Base-by-base conservation (phyloP, 2,797 vertebrate genomes). In the Kryptopterus vitreolus region DNA sequence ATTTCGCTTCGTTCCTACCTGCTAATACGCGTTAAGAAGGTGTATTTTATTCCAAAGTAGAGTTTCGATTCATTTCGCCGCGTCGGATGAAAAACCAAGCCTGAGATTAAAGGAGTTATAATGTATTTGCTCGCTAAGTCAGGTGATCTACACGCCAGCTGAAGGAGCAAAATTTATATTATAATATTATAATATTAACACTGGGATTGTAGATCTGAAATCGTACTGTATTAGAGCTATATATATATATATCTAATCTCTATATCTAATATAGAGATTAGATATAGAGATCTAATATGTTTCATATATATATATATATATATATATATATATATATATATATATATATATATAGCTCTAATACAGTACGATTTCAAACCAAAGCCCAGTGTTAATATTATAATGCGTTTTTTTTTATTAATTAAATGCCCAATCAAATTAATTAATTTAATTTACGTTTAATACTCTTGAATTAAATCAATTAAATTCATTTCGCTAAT, bases 131-230 rank as follows among this genome's bases (percentile, higher is more conserved):
- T 78, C 71, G 48, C 70, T 48, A 76, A 83, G 57, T 61, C 55
- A 85, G 18, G 59, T 53, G 59, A 74, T 74, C 62, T 20, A 43
- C 59, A 53, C 2, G 22, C 24, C 62, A 22, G 68, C 18, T 74
- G 38, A 69, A 77, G 24, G 57, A 68, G 43, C 52, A n/a, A n/a
- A n/a, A n/a, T 35, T 20, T n/a, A 33, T 52, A 74, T 74, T 74
- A n/a, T n/a, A n/a, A n/a, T n/a, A n/a, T n/a, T n/a, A n/a, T n/a
- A n/a, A n/a, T n/a, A n/a, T n/a, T n/a, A n/a, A n/a, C n/a, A n/a
- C n/a, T n/a, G n/a, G n/a, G n/a, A n/a, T n/a, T n/a, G n/a, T n/a
- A n/a, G n/a, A n/a, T n/a, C n/a, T n/a, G n/a, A n/a, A n/a, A n/a
- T n/a, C n/a, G n/a, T n/a, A n/a, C n/a, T n/a, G n/a, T n/a, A n/a